Conservation (phyloP, 2,888 invertebrate genomes). For the Synanthedon tipuliformis region DNA sequence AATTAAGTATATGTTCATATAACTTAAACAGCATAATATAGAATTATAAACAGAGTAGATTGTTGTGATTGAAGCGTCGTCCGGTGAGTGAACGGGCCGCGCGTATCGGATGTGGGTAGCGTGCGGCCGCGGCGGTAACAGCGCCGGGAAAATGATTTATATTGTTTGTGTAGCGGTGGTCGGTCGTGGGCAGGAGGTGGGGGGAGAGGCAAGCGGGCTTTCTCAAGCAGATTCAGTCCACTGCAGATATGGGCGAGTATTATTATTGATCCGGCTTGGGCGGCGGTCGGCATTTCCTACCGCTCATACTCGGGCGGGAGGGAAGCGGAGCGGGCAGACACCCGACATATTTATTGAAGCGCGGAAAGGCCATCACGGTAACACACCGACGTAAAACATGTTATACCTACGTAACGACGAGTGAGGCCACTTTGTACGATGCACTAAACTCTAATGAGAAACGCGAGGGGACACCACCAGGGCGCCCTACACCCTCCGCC, state of each 20-base stretch:
- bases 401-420: constrained; percentile 32
- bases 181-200: constrained; percentile 11
- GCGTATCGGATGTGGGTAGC: constrained; percentile 23
- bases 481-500: constrained; percentile 49
- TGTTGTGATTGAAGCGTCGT: constrained; percentile 4
- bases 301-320: constrained; percentile 56
- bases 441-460: constrained; percentile 57
- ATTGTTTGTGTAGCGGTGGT: constrained; percentile 58
- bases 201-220: constrained; percentile 30
- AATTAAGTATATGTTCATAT: no score
- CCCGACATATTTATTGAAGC: constrained; percentile 60
- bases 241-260: constrained; percentile 70
- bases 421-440: constrained; percentile 31
- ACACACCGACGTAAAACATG: constrained; percentile 51
- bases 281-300: constrained; percentile 55
- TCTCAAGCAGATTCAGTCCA: constrained; percentile 67
- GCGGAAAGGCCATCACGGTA: constrained; percentile 30
- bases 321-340: constrained; percentile 21
- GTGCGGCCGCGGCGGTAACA: constrained; percentile 40
- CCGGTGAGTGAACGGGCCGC: constrained; percentile 12
- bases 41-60: not conserved
- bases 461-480: constrained; percentile 43
- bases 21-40: no score
- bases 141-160: constrained; percentile 64
- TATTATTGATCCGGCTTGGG: constrained; percentile 67